Evolutionary conservation across 1,140 invertebrate species (phyloP).

Genomic region (Drosophila melanogaster): DNA sequence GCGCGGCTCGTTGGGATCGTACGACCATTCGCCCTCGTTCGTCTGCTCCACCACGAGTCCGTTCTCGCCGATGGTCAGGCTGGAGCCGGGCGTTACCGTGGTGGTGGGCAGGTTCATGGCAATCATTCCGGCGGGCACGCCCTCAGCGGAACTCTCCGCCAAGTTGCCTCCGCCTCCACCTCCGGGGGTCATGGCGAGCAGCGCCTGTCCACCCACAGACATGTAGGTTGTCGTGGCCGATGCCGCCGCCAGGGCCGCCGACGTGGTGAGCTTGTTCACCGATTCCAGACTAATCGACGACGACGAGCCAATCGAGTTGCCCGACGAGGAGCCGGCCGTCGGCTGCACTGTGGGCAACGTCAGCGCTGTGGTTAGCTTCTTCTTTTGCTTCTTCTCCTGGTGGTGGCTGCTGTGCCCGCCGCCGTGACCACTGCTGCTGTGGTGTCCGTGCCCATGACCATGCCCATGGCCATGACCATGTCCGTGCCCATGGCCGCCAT

Average conservation of each 20-base stretch:
- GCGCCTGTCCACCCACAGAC: neutral
- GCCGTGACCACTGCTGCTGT: conserved; percentile 10
- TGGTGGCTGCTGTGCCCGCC: conserved; percentile 40
- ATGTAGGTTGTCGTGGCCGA: conserved; percentile 6
- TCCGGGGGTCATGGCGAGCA: conserved; percentile 15
- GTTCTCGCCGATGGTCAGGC: conserved; percentile 66
- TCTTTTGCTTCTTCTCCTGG: conserved; percentile 77
- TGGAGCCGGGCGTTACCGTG: conserved; percentile 36
- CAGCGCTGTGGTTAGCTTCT: conserved; percentile 59
- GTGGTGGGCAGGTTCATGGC: conserved; percentile 16
- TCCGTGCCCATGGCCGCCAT: conserved; percentile 26
- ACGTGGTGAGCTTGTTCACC: conserved; percentile 53
- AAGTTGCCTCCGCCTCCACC: neutral
- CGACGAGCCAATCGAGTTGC: conserved; percentile 64
- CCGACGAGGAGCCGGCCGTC: conserved; percentile 42
- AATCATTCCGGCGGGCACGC: conserved; percentile 8
- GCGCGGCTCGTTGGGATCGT: conserved; percentile 96
- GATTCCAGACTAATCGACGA: conserved; percentile 64
- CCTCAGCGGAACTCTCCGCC: neutral
- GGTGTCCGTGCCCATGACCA: conserved; percentile 17
- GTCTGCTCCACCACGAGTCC: conserved; percentile 85
- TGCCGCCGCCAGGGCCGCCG: conserved; percentile 11
- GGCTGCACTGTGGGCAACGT: conserved; percentile 40
- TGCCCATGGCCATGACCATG: conserved; percentile 31
- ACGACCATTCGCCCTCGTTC: conserved; percentile 90